Base-by-base conservation (phyloP, 2,888 invertebrate species). In the Nomada flava region DNA sequence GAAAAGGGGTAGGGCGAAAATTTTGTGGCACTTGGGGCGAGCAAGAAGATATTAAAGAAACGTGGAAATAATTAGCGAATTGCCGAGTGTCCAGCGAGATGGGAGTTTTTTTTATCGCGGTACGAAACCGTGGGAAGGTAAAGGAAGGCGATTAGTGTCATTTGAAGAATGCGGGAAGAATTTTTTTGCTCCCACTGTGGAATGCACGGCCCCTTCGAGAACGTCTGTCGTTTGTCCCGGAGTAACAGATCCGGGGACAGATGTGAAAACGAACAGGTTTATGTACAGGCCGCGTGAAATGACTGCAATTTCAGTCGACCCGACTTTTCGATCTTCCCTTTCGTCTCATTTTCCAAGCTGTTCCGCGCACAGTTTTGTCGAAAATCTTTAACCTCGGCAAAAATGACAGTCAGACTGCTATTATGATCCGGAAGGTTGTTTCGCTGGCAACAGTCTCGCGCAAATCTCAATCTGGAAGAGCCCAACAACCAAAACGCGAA, bases 131-230 rank as follows among this genome's bases (percentile, higher is more conserved):
- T 93, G 93, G 93, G 93, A 93, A 93, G 93, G 92, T 93, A 93
- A 93, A 93, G 92, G 91, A 91, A 93, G 92, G 91, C 93, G 93
- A 93, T 93, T 92, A 93, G 93, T 92, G 92, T 93, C 93, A 92
- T 93, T 93, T 89, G 92, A 91, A 91, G 93, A 93, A 93, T 92
- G 92, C 90, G 88, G 83, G 84, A 89, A 90, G 82, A 88, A 84
- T 88, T 92, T 93, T 93, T 92, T 91, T 91, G 77, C 73, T 42
- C 11, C 36, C 82, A 76, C 83, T 81, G 85, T 80, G 87, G 87
- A 88, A 89, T 89, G 89, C 84, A 86, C 86, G 84, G 82, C 67
- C 85, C 86, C 84, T 86, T 87, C 84, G 86, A 67, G 73, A 63
- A 75, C 78, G 75, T 77, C 76, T 71, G 69, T 74, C 78, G 81